These are phyloP conservation scores for Coilia nasus DNA, from an alignment of 2,797 vertebrate species.

Conservation along the genomic window DNA sequence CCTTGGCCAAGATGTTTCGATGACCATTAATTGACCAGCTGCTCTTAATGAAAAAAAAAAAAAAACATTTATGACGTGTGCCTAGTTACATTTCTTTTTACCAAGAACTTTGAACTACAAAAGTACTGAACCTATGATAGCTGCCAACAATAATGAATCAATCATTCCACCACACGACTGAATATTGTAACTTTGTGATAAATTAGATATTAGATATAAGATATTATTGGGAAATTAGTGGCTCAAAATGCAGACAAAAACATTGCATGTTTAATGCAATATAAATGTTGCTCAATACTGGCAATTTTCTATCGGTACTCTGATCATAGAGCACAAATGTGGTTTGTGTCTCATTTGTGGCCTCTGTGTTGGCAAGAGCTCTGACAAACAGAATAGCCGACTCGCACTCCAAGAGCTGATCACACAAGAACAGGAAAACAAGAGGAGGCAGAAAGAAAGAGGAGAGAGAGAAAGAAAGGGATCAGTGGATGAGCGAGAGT, in stretches of 20 bases:
- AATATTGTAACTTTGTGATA: too few relatives aligned
- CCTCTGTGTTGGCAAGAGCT: neutral
- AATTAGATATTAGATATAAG: too few relatives aligned
- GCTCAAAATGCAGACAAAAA: neutral
- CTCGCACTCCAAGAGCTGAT: conserved; percentile 4
- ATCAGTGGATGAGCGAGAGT: neutral
- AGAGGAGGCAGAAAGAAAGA: conserved; percentile 35
- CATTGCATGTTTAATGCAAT: neutral
- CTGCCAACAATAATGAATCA: too few relatives aligned
- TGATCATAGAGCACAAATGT: neutral
- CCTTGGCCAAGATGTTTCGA: too few relatives aligned
- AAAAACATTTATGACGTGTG: too few relatives aligned
- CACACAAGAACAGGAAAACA: neutral
- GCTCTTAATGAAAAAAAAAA: too few relatives aligned
- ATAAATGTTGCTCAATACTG: neutral
- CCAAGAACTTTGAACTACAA: too few relatives aligned
- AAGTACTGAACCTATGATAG: too few relatives aligned
- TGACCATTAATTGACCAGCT: too few relatives aligned
- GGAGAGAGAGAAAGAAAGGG: conserved; percentile 27
- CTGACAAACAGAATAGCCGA: neutral
- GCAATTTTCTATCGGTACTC: neutral
- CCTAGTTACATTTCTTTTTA: too few relatives aligned
- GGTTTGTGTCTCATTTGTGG: neutral
- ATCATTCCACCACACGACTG: too few relatives aligned
- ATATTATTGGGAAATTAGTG: neutral